Conservation (phyloP, 2,113 vertebrate species). For the Alectura lathami region DNA sequence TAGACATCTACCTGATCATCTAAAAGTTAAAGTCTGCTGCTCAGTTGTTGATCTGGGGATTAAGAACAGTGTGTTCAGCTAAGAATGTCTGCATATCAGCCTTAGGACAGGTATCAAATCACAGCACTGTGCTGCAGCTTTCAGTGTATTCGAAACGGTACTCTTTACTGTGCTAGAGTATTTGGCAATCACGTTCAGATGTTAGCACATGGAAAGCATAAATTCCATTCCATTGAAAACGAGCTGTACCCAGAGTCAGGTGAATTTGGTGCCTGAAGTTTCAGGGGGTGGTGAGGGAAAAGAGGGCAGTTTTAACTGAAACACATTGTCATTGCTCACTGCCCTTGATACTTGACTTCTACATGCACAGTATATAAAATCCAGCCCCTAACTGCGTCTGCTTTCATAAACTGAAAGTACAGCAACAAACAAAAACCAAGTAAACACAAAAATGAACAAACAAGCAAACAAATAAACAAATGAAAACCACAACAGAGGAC, state of each 20-base stretch:
- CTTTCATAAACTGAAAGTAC: neutral
- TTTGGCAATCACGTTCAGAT: neutral
- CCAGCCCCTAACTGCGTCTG: neutral
- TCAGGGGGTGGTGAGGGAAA: neutral
- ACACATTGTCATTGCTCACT: neutral
- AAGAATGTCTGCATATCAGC: neutral
- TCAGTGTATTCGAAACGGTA: neutral
- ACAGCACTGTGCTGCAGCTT: neutral
- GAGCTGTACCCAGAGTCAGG: neutral
- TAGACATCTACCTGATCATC: neutral
- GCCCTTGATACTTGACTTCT: neutral
- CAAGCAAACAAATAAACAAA: neutral
- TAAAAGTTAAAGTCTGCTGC: neutral
- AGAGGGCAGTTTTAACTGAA: neutral
- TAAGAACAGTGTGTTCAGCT: neutral
- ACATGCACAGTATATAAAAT: neutral
- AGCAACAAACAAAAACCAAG: neutral
- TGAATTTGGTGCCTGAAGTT: neutral
- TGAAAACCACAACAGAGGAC: neutral
- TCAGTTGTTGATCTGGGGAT: neutral
- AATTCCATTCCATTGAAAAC: neutral
- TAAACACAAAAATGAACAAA: neutral
- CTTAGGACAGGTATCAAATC: neutral
- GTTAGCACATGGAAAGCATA: neutral
- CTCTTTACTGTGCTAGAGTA: neutral